A percentile compares a stretch with the other conserved stretches of the same genome.
Evolutionary conservation across 2,888 invertebrate genomes (phyloP).

Genomic region (Latrodectus elegans): DNA sequence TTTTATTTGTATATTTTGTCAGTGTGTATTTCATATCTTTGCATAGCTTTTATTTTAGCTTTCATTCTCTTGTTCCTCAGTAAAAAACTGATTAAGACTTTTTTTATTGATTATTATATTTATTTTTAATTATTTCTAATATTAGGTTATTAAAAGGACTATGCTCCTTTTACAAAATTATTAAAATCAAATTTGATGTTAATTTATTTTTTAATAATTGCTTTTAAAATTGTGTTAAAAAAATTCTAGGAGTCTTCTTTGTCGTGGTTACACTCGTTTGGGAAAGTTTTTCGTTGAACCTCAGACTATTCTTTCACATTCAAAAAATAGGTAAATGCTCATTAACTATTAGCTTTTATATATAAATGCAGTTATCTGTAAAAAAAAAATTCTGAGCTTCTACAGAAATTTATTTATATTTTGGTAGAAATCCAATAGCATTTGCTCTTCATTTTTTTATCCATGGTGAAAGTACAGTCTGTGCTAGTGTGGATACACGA

Average conservation of each 20-base stretch:
- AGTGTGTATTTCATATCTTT: too few species aligned
- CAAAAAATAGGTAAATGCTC: constrained; percentile 22
- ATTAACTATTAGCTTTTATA: too few species aligned
- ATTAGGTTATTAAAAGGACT: too few species aligned
- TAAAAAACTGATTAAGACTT: too few species aligned
- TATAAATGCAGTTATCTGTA: too few species aligned
- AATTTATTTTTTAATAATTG: neutral
- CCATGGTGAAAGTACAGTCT: constrained; percentile 98
- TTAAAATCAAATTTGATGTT: too few species aligned
- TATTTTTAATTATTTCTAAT: too few species aligned
- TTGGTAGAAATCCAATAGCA: constrained; percentile 82
- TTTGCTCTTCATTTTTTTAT: constrained; percentile 98
- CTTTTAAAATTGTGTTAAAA: neutral
- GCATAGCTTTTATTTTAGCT: too few species aligned
- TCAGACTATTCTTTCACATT: constrained; percentile 77
- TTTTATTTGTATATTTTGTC: too few species aligned
- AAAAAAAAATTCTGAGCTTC: neutral
- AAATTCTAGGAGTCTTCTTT: constrained; percentile 86
- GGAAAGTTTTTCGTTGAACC: constrained; percentile 99
- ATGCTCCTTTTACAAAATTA: too few species aligned
- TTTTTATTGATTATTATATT: too few species aligned
- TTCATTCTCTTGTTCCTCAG: too few species aligned
- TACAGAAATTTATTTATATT: neutral
- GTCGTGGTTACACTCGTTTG: constrained; percentile 94
- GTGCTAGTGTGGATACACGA: constrained; percentile 96